Percentiles rank a stretch among this genome's conserved stretches.
Evolutionary conservation across 2,113 vertebrate genomes (phyloP).

Genomic region (Osmerus mordax): DNA sequence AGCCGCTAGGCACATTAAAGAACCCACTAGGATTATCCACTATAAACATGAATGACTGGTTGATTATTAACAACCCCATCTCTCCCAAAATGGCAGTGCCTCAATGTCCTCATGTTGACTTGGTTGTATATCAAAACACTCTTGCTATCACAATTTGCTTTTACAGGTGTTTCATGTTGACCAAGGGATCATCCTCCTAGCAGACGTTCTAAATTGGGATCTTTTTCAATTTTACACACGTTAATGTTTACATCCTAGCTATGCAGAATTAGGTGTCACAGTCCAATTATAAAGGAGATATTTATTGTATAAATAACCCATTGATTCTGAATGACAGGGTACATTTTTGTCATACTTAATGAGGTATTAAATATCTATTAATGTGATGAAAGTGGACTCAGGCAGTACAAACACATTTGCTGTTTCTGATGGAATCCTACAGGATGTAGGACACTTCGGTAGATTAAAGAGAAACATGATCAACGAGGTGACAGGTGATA

Average conservation of each 20-base stretch:
- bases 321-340: too few relatives aligned
- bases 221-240: too few relatives aligned
- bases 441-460: constrained; percentile 10
- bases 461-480: constrained; percentile 7
- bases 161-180: too few relatives aligned
- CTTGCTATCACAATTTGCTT: background rate
- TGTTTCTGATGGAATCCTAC: too few relatives aligned
- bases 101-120: constrained; percentile 17
- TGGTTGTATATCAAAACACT: constrained; percentile 28
- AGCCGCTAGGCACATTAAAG: background rate
- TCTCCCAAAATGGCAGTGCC: constrained; percentile 6
- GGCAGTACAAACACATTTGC: too few relatives aligned
- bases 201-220: too few relatives aligned
- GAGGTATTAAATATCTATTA: constrained; percentile 29
- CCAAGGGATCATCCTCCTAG: too few relatives aligned
- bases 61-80: constrained; percentile 25
- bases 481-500: background rate
- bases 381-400: constrained; percentile 49
- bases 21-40: constrained; percentile 37
- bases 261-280: too few relatives aligned
- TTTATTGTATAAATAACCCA: too few relatives aligned
- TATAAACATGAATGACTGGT: constrained; percentile 45
- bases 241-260: too few relatives aligned
- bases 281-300: too few relatives aligned
- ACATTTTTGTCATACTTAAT: too few relatives aligned